These are phyloP conservation scores for Sicus ferrugineus DNA, from an alignment of 2,888 invertebrate genomes.

Conservation along the genomic window DNA sequence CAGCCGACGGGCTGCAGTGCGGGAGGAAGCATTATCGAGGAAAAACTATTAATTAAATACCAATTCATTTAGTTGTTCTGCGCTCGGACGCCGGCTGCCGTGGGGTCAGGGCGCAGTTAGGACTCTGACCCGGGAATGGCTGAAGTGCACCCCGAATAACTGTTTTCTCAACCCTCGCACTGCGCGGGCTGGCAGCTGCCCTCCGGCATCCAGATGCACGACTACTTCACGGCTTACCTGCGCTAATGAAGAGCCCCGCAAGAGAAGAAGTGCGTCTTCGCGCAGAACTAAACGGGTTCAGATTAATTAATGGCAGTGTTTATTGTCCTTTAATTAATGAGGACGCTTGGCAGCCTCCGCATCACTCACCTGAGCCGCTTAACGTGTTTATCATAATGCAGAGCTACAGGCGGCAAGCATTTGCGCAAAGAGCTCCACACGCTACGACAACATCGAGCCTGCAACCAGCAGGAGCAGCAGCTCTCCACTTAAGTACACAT, in stretches of 20 bases:
- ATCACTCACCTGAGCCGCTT: not conserved
- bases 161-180: conserved; percentile 18
- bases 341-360: conserved; percentile 9
- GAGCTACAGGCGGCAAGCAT: conserved; percentile 9
- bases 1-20: conserved; percentile 32
- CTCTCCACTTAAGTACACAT: conserved; percentile 16
- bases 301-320: conserved; percentile 55
- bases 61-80: conserved; percentile 59
- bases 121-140: not conserved
- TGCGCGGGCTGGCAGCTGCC: not conserved
- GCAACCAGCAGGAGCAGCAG: not conserved
- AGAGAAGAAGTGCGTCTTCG: conserved; percentile 7
- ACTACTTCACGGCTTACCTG: conserved; percentile 21
- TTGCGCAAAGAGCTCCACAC: conserved; percentile 15
- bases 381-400: conserved; percentile 11
- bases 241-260: conserved; percentile 9
- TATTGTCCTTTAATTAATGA: conserved; percentile 27
- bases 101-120: too few species aligned
- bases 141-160: not conserved
- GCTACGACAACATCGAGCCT: not conserved
- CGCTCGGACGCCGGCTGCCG: too few species aligned
- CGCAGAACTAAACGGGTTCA: conserved; percentile 54
- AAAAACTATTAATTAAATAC: conserved; percentile 64
- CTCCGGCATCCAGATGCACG: not conserved
- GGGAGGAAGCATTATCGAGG: conserved; percentile 56